These are phyloP conservation scores for Diabrotica virgifera DNA, from an alignment of 1,140 invertebrate species.

Conservation along the genomic window DNA sequence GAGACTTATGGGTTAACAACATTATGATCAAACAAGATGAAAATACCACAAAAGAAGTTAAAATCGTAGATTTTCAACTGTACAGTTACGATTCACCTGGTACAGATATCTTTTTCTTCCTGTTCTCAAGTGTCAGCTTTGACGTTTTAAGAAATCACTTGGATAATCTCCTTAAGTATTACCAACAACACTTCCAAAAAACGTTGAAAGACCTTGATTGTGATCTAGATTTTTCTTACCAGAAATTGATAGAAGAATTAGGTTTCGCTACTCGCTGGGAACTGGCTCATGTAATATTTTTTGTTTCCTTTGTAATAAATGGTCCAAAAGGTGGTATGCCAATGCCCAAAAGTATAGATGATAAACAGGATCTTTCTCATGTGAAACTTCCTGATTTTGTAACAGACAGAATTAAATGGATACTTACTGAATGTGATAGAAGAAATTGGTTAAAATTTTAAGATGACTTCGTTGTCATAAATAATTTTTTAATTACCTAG, in stretches of 20 bases:
- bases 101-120: slow-evolving; percentile 57
- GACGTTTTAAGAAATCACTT: slow-evolving; percentile 46
- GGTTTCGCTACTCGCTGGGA: slow-evolving; percentile 6
- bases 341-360: neutral
- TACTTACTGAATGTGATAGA: slow-evolving; percentile 10
- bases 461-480: neutral
- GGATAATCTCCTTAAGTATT: slow-evolving; percentile 52
- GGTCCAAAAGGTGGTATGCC: slow-evolving; percentile 7
- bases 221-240: slow-evolving; percentile 20
- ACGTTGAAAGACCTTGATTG: slow-evolving; percentile 21
- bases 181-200: slow-evolving; percentile 50
- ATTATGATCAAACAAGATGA: slow-evolving; percentile 47
- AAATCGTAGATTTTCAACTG: slow-evolving; percentile 64
- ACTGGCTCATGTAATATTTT: slow-evolving; percentile 14
- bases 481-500: too few relatives aligned
- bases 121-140: slow-evolving; percentile 53
- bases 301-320: slow-evolving; percentile 18
- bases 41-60: slow-evolving; percentile 49
- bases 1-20: slow-evolving; percentile 65
- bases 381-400: neutral
- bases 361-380: neutral
- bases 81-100: slow-evolving; percentile 52
- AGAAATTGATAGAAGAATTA: slow-evolving; percentile 25
- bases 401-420: slow-evolving; percentile 2
- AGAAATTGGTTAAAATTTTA: slow-evolving; percentile 11